Evolutionary conservation across 1,140 invertebrate genomes (phyloP).

Genomic region (Zaprionus camerounensis): DNA sequence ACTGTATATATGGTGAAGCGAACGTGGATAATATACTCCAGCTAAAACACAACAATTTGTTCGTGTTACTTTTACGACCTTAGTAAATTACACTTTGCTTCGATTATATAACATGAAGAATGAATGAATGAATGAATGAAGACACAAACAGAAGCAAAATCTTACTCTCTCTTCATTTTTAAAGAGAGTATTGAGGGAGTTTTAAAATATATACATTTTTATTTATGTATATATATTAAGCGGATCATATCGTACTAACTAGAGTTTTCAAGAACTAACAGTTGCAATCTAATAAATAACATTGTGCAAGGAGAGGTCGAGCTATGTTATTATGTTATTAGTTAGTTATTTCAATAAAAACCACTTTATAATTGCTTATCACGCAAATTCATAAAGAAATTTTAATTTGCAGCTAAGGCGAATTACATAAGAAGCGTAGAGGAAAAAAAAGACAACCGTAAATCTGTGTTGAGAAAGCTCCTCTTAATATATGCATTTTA

Average conservation of each 20-base stretch:
- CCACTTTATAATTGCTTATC: conserved; percentile 3
- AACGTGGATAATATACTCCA: not conserved
- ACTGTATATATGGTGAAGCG: not conserved
- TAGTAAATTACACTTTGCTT: not conserved
- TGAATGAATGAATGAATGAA: too few relatives aligned
- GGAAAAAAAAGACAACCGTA: not conserved
- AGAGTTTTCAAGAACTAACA: too few relatives aligned
- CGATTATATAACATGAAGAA: not conserved
- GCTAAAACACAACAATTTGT: not conserved
- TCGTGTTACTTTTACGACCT: not conserved
- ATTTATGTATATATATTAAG: too few relatives aligned
- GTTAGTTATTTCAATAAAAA: not conserved
- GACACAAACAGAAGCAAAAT: not conserved
- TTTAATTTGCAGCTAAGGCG: conserved; percentile 2
- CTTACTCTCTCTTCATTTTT: not conserved
- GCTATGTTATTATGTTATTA: not conserved
- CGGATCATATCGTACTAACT: not conserved
- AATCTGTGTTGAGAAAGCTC: not conserved
- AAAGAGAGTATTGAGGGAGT: not conserved
- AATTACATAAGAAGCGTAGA: not conserved
- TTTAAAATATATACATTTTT: too few relatives aligned
- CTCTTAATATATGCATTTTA: conserved; percentile 5
- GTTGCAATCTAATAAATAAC: not conserved
- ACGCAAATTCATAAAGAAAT: not conserved
- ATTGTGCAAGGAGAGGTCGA: too few relatives aligned